Evolutionary conservation across 2,888 invertebrate genomes (phyloP).

Genomic region (Nesidiocoris tenuis): DNA sequence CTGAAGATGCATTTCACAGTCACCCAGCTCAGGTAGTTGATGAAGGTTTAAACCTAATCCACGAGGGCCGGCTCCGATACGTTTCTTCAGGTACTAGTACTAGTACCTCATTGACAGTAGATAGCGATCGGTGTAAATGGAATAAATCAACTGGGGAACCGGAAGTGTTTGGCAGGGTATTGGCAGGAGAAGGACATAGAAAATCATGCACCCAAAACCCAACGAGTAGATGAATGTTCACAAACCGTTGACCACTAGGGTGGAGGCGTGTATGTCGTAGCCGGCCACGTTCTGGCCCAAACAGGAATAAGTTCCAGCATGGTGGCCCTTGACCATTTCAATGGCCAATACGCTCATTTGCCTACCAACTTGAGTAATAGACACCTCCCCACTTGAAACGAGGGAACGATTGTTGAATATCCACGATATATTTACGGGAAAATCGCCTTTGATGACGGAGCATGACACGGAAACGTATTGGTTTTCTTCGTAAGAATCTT

Average conservation of each 20-base stretch:
- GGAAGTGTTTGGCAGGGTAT: too few species aligned
- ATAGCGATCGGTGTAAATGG: too few species aligned
- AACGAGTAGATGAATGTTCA: neutral
- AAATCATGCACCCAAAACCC: neutral
- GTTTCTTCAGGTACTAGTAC: too few species aligned
- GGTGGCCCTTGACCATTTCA: constrained; percentile 68
- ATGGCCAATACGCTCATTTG: constrained; percentile 66
- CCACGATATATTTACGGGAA: constrained; percentile 69
- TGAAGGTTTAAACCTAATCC: too few species aligned
- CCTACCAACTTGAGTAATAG: constrained; percentile 61
- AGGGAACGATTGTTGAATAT: constrained; percentile 57
- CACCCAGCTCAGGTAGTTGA: too few species aligned
- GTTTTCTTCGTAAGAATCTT: constrained; percentile 53
- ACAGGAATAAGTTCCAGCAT: constrained; percentile 75
- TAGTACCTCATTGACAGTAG: too few species aligned
- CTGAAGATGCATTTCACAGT: too few species aligned
- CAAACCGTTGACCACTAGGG: constrained; percentile 70
- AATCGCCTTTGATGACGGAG: constrained; percentile 61
- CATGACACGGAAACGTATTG: constrained; percentile 58
- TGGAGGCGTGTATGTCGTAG: constrained; percentile 64
- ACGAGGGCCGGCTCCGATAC: too few species aligned
- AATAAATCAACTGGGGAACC: too few species aligned
- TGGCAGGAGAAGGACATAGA: neutral
- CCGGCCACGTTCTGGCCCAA: constrained; percentile 69
- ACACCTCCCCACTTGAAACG: constrained; percentile 59